These are phyloP conservation scores for Sebastes nivosus DNA, from an alignment of 2,797 vertebrate genomes.

Conservation along the genomic window DNA sequence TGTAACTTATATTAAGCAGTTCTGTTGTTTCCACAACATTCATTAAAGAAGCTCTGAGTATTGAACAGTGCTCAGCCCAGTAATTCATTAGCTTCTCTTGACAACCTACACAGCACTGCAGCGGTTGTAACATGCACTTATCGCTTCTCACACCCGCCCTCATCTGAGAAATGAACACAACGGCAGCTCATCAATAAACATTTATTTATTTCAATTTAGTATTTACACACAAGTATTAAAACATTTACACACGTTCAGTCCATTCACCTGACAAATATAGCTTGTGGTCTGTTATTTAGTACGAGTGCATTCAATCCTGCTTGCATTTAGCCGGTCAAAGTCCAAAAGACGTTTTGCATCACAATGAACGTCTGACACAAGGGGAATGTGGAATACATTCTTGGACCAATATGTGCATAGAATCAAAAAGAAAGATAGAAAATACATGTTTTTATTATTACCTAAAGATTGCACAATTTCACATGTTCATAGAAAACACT, in stretches of 20 bases:
- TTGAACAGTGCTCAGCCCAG: background rate
- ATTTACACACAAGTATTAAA: conserved; percentile 89
- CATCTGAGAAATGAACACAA: conserved; percentile 55
- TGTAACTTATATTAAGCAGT: conserved; percentile 54
- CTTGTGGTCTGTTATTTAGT: conserved; percentile 34
- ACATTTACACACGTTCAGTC: conserved; percentile 74
- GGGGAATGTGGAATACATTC: conserved; percentile 22
- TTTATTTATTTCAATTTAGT: conserved; percentile 86
- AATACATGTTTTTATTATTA: conserved; percentile 46
- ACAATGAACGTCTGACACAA: conserved; percentile 37
- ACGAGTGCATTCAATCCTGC: conserved; percentile 72
- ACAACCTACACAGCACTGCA: conserved; percentile 11
- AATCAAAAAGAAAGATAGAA: conserved; percentile 60
- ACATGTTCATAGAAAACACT: conserved; percentile 52
- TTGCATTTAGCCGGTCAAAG: conserved; percentile 64
- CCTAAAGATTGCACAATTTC: conserved; percentile 60
- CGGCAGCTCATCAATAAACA: conserved; percentile 79
- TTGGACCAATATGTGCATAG: conserved; percentile 29
- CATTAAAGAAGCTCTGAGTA: background rate
- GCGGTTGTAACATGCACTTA: background rate
- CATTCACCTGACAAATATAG: conserved; percentile 47
- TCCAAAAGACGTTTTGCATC: conserved; percentile 32
- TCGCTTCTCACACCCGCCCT: background rate
- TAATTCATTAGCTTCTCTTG: conserved; percentile 11
- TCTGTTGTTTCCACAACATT: conserved; percentile 5